Evolutionary conservation across 2,797 vertebrate genomes (phyloP).

Genomic region (Podargus strigoides): DNA sequence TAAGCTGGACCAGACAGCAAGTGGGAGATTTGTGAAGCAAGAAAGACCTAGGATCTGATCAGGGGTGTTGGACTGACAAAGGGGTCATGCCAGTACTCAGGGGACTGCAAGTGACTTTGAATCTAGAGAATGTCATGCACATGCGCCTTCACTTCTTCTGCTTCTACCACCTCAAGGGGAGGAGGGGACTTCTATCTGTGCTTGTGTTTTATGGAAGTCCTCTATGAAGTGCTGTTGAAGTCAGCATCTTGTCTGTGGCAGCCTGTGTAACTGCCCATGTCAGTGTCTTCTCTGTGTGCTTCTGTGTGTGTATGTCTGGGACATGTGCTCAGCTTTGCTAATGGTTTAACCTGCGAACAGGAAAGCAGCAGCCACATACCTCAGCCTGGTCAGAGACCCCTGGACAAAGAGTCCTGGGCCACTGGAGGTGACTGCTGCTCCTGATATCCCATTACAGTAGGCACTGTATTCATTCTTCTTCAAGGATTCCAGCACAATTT

Average conservation of each 20-base stretch:
- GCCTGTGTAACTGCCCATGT: neutral
- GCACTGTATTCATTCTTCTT: neutral
- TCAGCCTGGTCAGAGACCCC: neutral
- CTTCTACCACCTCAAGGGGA: neutral
- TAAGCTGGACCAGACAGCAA: neutral
- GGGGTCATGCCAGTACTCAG: neutral
- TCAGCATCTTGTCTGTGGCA: neutral
- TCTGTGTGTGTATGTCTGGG: neutral
- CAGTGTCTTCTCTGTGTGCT: neutral
- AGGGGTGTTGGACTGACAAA: fast-evolving
- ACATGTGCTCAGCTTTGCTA: fast-evolving
- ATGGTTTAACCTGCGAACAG: neutral
- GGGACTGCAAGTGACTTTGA: neutral
- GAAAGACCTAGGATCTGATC: neutral
- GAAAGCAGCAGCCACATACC: fast-evolving
- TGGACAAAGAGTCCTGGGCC: neutral
- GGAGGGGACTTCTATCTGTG: neutral
- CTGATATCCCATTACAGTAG: neutral
- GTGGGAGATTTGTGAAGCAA: neutral
- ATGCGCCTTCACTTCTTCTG: neutral
- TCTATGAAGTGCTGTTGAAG: neutral
- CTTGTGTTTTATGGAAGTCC: neutral
- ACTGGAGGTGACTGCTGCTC: neutral
- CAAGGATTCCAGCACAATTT: neutral
- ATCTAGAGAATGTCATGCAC: neutral